Conservation (phyloP, 2,888 invertebrate species). For the Parnassius orleans region DNA sequence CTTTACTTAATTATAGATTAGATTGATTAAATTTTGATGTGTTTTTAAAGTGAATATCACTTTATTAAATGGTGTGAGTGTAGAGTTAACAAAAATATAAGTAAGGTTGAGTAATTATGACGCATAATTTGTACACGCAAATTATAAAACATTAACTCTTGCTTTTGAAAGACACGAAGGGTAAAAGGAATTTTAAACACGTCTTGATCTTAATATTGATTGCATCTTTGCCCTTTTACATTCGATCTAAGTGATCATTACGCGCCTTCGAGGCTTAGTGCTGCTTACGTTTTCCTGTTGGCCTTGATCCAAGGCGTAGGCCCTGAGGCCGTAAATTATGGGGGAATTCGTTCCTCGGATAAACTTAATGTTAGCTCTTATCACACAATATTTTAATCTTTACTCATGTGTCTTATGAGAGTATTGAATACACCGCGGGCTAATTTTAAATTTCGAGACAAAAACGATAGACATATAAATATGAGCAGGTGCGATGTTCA, state of each 20-base stretch:
- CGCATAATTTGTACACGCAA: no score
- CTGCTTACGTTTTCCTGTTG: conserved; percentile 26
- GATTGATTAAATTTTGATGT: no score
- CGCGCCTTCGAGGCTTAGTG: conserved; percentile 13
- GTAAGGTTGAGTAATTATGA: background rate
- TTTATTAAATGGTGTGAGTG: background rate
- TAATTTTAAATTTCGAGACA: no score
- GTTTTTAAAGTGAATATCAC: no score
- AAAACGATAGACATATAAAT: no score
- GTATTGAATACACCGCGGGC: background rate
- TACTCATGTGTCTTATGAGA: background rate
- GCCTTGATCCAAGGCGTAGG: conserved; percentile 28
- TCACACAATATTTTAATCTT: conserved; percentile 10
- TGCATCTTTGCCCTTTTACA: conserved; percentile 22
- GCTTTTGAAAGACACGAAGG: conserved; percentile 1
- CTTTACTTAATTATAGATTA: no score
- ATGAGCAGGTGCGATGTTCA: no score
- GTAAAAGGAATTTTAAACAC: conserved; percentile 20
- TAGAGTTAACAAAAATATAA: background rate
- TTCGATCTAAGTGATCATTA: conserved; percentile 22
- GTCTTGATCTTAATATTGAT: conserved; percentile 22
- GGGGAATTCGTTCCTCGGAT: conserved; percentile 18
- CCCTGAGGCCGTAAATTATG: conserved; percentile 21
- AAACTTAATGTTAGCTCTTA: conserved; percentile 17
- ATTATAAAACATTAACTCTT: background rate